phyloP scores from a whole-genome alignment of 2,797 vertebrate species.

The Knipowitschia caucasica region DNA sequence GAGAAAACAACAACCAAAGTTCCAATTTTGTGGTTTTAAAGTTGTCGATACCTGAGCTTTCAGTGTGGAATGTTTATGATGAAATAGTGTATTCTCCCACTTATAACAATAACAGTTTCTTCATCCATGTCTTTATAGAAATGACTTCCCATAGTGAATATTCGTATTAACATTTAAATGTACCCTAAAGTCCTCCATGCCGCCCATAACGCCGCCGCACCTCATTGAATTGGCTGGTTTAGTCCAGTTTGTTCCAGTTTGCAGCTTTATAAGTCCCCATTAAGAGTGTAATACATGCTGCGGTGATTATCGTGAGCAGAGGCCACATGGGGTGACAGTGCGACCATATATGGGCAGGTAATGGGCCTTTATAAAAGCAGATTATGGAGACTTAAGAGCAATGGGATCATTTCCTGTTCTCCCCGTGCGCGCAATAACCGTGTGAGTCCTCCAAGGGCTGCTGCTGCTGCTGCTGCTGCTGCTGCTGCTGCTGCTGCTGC shows the following conservation, averaged over 20 bases:
- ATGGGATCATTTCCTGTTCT: constrained; percentile 34
- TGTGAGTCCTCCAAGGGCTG: not conserved
- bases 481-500: not conserved
- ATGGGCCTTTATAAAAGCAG: constrained; percentile 21
- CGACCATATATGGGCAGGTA: constrained; percentile 8
- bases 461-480: not conserved
- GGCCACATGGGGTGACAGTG: constrained; percentile 1
- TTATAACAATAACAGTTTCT: no score
- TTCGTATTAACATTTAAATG: no score
- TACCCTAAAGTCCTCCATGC: no score
- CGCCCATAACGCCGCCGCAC: no score
- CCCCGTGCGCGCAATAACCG: constrained; percentile 38
- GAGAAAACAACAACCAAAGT: no score
- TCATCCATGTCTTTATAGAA: no score
- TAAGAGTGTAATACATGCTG: not conserved
- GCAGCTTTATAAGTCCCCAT: constrained; percentile 6
- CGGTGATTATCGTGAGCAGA: not conserved
- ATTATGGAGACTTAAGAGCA: constrained; percentile 31
- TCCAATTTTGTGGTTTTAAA: no score
- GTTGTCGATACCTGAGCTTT: no score
- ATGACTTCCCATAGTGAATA: no score
- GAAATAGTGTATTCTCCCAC: no score
- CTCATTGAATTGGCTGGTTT: constrained; percentile 1
- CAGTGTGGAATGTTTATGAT: no score
- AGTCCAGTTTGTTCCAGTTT: not conserved